Percentiles rank a stretch among this genome's conserved stretches.
phyloP scores from a whole-genome alignment of 2,113 vertebrate species.

The Pipa parva region DNA sequence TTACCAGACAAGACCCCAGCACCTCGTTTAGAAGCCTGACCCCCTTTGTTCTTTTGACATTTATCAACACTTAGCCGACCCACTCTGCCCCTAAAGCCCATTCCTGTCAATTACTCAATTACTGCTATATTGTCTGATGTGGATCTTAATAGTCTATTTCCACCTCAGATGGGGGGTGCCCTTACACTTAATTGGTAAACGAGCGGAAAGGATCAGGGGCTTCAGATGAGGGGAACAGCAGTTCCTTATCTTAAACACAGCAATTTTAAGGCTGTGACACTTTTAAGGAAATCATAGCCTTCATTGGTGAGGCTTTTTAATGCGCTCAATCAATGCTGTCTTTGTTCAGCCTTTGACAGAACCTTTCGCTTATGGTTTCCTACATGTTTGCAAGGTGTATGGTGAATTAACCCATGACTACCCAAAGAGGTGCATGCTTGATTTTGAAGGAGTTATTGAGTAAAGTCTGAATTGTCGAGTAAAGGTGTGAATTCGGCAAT shows the following conservation, averaged over 20 bases:
- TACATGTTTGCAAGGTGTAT: slow-evolving; percentile 10
- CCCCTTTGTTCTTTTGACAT: neutral
- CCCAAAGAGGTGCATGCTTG: neutral
- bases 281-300: slow-evolving; percentile 31
- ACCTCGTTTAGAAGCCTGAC: neutral
- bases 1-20: neutral
- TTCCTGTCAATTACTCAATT: neutral
- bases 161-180: slow-evolving; percentile 17
- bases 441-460: too few species aligned
- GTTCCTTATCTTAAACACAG: slow-evolving; percentile 37
- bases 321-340: slow-evolving; percentile 17
- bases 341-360: slow-evolving; percentile 12
- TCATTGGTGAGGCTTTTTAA: neutral
- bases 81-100: neutral
- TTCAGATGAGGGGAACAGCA: neutral
- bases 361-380: neutral
- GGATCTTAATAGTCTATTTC: slow-evolving; percentile 33
- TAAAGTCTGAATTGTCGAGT: too few species aligned
- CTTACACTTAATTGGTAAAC: slow-evolving; percentile 36
- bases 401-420: slow-evolving; percentile 13
- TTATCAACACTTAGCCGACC: neutral
- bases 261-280: slow-evolving; percentile 27
- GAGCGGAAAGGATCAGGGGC: slow-evolving; percentile 7
- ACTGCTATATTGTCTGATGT: slow-evolving; percentile 16
- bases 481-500: too few species aligned